Evolutionary conservation across 2,113 vertebrate species (phyloP), one percentile per base, ranked within the genome.

Genomic region (Oenanthe oenanthe): DNA sequence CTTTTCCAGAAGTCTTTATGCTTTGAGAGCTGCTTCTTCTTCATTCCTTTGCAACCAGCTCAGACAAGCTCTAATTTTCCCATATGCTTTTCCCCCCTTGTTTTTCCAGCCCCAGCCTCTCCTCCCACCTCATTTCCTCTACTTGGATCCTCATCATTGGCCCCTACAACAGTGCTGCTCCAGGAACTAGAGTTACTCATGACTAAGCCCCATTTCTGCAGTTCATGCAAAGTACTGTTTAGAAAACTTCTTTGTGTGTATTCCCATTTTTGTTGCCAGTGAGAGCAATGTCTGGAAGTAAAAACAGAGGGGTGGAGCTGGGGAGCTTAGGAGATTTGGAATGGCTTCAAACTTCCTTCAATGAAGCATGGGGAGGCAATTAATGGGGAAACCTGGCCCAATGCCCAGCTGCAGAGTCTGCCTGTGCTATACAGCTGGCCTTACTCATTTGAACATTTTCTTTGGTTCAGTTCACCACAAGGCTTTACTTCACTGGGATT

Each of bases 381-480:
- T 97, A 96, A 94, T 93, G 45, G 82, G 82, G 72, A 95, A 94
- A 67, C 43, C 38, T 96, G 94, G 94, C 88, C 72, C 72, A 45
- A 17, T 34, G 94, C 94, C 96, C 90, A 90, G 75, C 72, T 90
- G 48, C 92, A 93, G 51, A 95, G 79, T 38, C 68, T 93, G 93
- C 79, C 72, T 92, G 82, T 84, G 68, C 28, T 92, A 3, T 72
- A 92, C 93, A 96, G 93, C 88, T 97, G 93, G 85, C 75, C 92
- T 80, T 83, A 92, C 88, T 95, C 72, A 92, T 90, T 96, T 84
- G 72, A 96, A 85, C 92, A 92, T 95, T 96, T 97, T 96, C 88
- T 94, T 93, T 90, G 88, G 72, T 96, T 96, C 78, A 82, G 5
- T 84, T 88, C 85, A 94, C 75, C 85, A 92, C 90, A 95, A 43